Base-by-base conservation (phyloP, 2,797 vertebrate species). In the Salmo trutta region DNA sequence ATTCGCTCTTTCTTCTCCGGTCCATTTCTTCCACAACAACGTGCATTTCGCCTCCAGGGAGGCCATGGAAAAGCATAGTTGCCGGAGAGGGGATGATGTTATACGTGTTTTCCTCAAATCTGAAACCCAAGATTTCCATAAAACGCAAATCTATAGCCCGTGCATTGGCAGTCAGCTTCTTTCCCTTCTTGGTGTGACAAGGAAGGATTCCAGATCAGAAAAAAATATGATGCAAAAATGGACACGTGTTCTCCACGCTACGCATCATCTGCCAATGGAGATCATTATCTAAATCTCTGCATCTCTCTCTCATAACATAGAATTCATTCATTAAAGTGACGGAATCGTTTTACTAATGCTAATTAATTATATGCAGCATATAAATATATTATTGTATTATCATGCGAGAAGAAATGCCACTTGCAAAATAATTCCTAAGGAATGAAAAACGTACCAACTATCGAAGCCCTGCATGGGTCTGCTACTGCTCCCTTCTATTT, bases 1-100 rank as follows among this genome's bases (percentile, higher is more conserved):
- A 96, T 91, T 99, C 97, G 91, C 92, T 96, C 93, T 99, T 99
- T 84, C 91, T 95, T 93, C 97, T 95, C 84, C 97, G 96, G 92
- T 99, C 97, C 96, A 99, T 96, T 88, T 99, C 97, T 88, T 99
- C 98, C 95, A 98, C 97, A 93, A 99, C 96, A 83, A 97, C 96
- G 91, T 97, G 97, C 94, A 98, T 96, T 92, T 99, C 97, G 91
- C 96, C 95, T 93, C 96, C 97, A 83, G 97, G 95, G 93, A 99
- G 93, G 90, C 98, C 97, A 92, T 99, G 98, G 96, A 99, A 99
- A 89, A 99, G 97, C 98, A 99, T 99, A 89, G 95, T 96, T 41
- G 93, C 94, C 78, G 94, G 88, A 85, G 96, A 96, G 19, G 94
- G 92, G 81, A 94, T 91, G 87, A 95, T 94, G 81, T 92, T 93